phyloP scores from a whole-genome alignment of 2,888 invertebrate species.

The Drosophila ezoana region DNA sequence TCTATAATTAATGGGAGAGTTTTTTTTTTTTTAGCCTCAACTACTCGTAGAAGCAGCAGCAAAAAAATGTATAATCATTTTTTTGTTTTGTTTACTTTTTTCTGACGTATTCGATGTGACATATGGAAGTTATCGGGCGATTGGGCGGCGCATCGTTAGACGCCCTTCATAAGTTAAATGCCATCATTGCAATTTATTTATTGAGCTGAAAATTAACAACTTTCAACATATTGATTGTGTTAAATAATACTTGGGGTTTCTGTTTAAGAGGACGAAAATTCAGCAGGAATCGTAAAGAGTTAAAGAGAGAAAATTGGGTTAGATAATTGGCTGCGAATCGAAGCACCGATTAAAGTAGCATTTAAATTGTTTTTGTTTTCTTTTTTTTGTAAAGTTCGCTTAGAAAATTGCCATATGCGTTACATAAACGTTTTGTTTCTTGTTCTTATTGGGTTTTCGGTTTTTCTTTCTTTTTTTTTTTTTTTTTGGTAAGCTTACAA shows the following conservation, averaged over 20 bases:
- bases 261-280: conserved; percentile 60
- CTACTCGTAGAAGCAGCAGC: conserved; percentile 53
- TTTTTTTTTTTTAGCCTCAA: conserved; percentile 48
- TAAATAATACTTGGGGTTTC: conserved; percentile 73
- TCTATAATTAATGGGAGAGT: conserved; percentile 17
- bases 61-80: conserved; percentile 20
- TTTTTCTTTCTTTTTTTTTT: conserved; percentile 12
- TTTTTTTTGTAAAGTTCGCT: conserved; percentile 36
- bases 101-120: conserved; percentile 39
- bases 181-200: conserved; percentile 69
- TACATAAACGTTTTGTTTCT: conserved; percentile 13
- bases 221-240: conserved; percentile 64
- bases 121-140: conserved; percentile 63
- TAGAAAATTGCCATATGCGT: conserved; percentile 59
- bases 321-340: conserved; percentile 32
- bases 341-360: conserved; percentile 70
- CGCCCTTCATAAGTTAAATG: conserved; percentile 65
- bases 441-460: conserved; percentile 1
- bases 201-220: conserved; percentile 51
- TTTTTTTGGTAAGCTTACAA: conserved; percentile 66
- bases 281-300: conserved; percentile 50
- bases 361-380: conserved; percentile 20
- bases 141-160: conserved; percentile 12
- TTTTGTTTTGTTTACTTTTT: conserved; percentile 9
- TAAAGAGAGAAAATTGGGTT: conserved; percentile 21